These are phyloP conservation scores for Bufotes viridis DNA, from an alignment of 2,797 vertebrate species.

Conservation along the genomic window DNA sequence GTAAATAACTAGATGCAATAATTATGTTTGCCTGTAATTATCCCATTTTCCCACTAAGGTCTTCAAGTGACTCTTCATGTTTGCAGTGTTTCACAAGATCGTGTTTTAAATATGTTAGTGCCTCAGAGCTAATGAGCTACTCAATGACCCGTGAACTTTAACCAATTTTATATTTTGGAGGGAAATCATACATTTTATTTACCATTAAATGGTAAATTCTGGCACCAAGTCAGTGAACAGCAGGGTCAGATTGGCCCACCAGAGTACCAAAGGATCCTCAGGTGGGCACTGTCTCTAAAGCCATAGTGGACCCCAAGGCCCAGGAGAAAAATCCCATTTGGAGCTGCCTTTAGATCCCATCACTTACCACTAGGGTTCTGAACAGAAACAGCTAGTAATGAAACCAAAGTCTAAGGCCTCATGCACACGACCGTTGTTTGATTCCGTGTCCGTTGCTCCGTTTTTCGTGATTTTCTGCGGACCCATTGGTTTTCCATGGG, in stretches of 20 bases:
- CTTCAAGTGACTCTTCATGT: neutral
- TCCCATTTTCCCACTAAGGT: neutral
- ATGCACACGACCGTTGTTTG: too few species aligned
- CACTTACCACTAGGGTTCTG: neutral
- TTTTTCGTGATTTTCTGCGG: too few species aligned
- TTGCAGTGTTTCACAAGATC: neutral
- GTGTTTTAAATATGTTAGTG: neutral
- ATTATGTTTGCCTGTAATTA: slow-evolving; percentile 1
- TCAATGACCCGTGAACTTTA: neutral
- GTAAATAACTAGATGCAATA: neutral
- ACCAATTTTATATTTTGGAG: neutral
- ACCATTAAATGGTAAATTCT: neutral
- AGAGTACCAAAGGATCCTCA: too few species aligned
- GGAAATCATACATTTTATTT: neutral
- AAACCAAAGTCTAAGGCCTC: too few species aligned
- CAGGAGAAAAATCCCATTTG: too few species aligned
- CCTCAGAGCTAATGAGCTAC: neutral
- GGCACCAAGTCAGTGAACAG: too few species aligned
- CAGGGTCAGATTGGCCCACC: neutral
- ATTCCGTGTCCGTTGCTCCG: too few species aligned
- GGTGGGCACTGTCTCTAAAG: too few species aligned
- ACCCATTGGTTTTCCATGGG: too few species aligned
- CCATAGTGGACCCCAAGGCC: too few species aligned
- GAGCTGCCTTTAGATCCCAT: too few species aligned
- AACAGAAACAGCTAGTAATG: neutral